Evolutionary conservation across 2,888 invertebrate genomes (phyloP), one percentile per base, ranked within the genome.

Genomic region (Oscheius sp.): DNA sequence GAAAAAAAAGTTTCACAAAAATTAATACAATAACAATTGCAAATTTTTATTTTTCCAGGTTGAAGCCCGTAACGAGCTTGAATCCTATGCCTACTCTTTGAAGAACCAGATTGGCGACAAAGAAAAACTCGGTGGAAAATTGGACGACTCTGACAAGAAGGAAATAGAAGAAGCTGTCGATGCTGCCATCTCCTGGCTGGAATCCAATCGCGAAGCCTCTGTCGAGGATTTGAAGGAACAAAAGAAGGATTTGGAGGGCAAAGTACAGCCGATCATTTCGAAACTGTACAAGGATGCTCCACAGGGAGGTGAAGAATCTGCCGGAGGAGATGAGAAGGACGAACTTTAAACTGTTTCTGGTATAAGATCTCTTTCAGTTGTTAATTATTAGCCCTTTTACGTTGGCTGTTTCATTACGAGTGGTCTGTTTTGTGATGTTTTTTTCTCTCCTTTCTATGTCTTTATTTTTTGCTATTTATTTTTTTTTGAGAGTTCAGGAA

Each of bases 111-210:
- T 98, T 32, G 91, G 90, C 67, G 97, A 98, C 87, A 97, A 97
- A 88, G 96, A 96, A 82, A 97, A 97, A 87, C 91, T 97, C 68
- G 97, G 96, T 41, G 91, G 93, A 62, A 98, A 85, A 72, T 85
- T 91, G 54, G 91, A 91, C 68, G 93, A 92, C 26, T 92, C 93
- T 0, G 97, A 98, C 80, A 97, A 96, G 87, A 89, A 91, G 5
- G 95, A 93, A 86, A 93, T 98, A 91, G 94, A 95, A 86, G 92
- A 86, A 82, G 94, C 93, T n/a, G 92, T 97, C 77, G 95, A 96
- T 70, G 95, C 94, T 81, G 92, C 94, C 78, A 96, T 98, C 87
- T 94, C 95, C 86, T 98, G 97, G 97, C 89, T 98, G 75, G 96
- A 98, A 88, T 92, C 92, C 80, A 95, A 98, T 88, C 92, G 74